Evolutionary conservation across 2,888 invertebrate species (phyloP).

Genomic region (Cordylochernes scorpioides): DNA sequence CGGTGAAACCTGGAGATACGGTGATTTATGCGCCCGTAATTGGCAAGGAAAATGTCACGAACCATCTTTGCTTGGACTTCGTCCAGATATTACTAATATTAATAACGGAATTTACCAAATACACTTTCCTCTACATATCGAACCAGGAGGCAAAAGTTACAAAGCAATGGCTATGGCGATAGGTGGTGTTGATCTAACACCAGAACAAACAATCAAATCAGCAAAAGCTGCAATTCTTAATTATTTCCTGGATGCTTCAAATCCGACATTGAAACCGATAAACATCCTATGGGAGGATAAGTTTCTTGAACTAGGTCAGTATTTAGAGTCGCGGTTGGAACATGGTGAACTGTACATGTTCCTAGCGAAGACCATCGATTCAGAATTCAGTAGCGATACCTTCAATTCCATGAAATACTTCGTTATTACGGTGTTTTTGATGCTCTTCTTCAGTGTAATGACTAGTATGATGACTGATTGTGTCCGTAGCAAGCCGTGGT

Average conservation of each 20-base stretch:
- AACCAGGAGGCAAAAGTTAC: slow-evolving; percentile 59
- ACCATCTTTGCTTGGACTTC: slow-evolving; percentile 57
- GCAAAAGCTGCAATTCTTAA: slow-evolving; percentile 70
- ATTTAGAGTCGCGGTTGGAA: slow-evolving; percentile 41
- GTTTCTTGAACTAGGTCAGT: slow-evolving; percentile 43
- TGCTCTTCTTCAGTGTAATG: slow-evolving; percentile 49
- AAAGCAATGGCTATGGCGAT: slow-evolving; percentile 81
- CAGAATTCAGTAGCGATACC: slow-evolving; percentile 72
- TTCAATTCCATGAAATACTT: slow-evolving; percentile 31
- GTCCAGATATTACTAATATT: slow-evolving; percentile 54
- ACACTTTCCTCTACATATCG: slow-evolving; percentile 68
- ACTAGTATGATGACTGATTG: slow-evolving; percentile 82
- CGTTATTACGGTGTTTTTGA: slow-evolving; percentile 49
- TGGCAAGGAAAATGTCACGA: slow-evolving; percentile 57
- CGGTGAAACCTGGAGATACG: slow-evolving; percentile 12
- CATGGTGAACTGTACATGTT: slow-evolving; percentile 57
- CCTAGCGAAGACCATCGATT: slow-evolving; percentile 63
- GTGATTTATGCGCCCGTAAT: slow-evolving; percentile 53
- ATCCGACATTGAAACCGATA: slow-evolving; percentile 25
- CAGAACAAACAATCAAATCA: slow-evolving; percentile 43
- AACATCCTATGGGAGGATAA: slow-evolving; percentile 67
- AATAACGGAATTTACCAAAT: slow-evolving; percentile 65
- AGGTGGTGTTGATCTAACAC: slow-evolving; percentile 50
- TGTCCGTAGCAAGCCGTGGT: slow-evolving; percentile 68
- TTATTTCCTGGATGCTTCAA: slow-evolving; percentile 39